A percentile compares a stretch with the other conserved stretches of the same genome.
Conservation (phyloP, 37 sponge, comb jelly and placozoan species). For the Cladorhizidae sp. region DNA sequence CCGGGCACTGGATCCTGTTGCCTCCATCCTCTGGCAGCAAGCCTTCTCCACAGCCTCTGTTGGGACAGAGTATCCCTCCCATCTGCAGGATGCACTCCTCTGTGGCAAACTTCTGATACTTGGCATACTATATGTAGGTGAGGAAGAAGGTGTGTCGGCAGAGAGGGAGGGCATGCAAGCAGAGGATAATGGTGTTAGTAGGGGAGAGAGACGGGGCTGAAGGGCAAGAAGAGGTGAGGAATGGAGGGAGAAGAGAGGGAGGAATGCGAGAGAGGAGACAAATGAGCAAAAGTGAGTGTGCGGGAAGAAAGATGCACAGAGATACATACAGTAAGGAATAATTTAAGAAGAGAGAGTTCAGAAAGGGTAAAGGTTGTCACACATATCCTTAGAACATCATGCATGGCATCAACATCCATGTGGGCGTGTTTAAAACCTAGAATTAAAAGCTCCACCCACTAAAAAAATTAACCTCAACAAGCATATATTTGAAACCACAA, state of each 20-base stretch:
- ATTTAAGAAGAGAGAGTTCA: too few species aligned
- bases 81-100: constrained; percentile 83
- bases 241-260: not conserved
- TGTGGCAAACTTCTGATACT: constrained; percentile 85
- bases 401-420: too few species aligned
- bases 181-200: not conserved
- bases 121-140: constrained; percentile 66
- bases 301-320: too few species aligned
- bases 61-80: constrained; percentile 90
- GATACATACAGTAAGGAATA: too few species aligned
- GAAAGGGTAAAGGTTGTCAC: too few species aligned
- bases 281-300: too few species aligned
- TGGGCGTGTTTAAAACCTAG: too few species aligned
- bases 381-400: too few species aligned
- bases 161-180: not conserved
- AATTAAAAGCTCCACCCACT: too few species aligned
- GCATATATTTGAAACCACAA: too few species aligned
- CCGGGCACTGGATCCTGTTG: constrained; percentile 63
- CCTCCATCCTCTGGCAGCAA: constrained; percentile 59
- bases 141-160: not conserved
- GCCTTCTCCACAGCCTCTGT: constrained; percentile 69
- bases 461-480: too few species aligned
- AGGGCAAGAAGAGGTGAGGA: not conserved
- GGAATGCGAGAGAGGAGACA: not conserved
- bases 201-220: not conserved